Evolutionary conservation across 2,797 vertebrate genomes (phyloP).

Genomic region (Pempheris klunzingeri): DNA sequence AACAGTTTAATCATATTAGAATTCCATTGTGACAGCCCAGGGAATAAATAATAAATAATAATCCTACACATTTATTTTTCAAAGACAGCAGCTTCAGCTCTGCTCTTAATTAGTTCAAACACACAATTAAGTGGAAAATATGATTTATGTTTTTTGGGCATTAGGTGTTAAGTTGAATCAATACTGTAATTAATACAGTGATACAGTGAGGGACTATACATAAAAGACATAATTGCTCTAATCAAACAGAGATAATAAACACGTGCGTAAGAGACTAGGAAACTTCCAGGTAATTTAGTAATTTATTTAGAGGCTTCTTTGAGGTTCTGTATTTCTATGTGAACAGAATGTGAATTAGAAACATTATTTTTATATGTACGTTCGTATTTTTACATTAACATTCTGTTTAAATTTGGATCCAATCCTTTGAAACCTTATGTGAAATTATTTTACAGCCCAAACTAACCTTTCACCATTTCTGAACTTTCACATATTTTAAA

Average conservation of each 20-base stretch:
- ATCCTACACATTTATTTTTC: conserved; percentile 74
- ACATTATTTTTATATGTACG: neutral
- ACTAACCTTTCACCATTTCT: neutral
- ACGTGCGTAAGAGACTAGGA: conserved; percentile 30
- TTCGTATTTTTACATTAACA: neutral
- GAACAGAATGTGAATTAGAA: neutral
- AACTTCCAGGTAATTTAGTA: conserved; percentile 40
- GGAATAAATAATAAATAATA: conserved; percentile 80
- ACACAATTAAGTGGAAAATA: conserved; percentile 75
- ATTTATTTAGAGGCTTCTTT: neutral
- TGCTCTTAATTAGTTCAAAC: conserved; percentile 76
- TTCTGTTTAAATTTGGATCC: neutral
- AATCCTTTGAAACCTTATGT: neutral
- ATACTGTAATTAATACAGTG: conserved; percentile 76
- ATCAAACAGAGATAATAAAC: conserved; percentile 68
- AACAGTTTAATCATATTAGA: conserved; percentile 72
- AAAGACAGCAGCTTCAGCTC: conserved; percentile 70
- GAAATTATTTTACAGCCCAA: neutral
- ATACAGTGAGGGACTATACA: conserved; percentile 65
- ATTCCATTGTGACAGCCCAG: conserved; percentile 70
- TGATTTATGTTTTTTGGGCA: conserved; percentile 81
- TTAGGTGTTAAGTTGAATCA: conserved; percentile 80
- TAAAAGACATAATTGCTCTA: conserved; percentile 74
- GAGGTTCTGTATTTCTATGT: neutral
- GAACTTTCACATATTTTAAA: conserved; percentile 11